phyloP scores from a whole-genome alignment of 2,113 vertebrate species.

The Boleophthalmus pectinirostris region DNA sequence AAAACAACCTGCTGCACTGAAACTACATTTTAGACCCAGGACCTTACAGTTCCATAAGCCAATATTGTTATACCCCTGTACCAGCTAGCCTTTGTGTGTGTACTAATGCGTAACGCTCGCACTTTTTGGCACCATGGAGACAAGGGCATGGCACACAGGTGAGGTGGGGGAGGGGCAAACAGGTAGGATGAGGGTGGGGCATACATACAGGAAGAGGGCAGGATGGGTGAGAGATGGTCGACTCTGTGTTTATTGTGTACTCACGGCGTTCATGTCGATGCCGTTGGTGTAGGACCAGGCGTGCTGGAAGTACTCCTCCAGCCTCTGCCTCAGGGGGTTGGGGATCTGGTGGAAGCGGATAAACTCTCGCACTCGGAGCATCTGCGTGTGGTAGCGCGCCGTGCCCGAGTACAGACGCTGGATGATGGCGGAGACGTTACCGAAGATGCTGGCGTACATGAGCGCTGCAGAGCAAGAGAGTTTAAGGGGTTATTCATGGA shows the following conservation, averaged over 20 bases:
- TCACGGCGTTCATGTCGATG: slow-evolving; percentile 89
- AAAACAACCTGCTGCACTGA: background rate
- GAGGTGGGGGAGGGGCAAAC: slow-evolving; percentile 8
- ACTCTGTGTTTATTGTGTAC: slow-evolving; percentile 28
- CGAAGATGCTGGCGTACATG: slow-evolving; percentile 92
- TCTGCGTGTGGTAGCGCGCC: slow-evolving; percentile 89
- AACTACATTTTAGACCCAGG: background rate
- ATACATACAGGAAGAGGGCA: slow-evolving; percentile 8
- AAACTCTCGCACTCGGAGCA: slow-evolving; percentile 85
- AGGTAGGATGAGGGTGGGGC: background rate
- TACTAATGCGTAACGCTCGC: slow-evolving; percentile 22
- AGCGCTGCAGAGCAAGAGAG: slow-evolving; percentile 71
- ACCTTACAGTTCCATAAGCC: background rate
- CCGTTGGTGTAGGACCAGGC: slow-evolving; percentile 90
- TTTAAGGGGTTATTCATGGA: background rate
- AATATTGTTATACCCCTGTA: background rate
- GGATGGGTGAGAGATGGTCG: background rate
- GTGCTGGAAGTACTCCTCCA: slow-evolving; percentile 88
- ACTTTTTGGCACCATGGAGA: slow-evolving; percentile 5
- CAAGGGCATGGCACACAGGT: background rate
- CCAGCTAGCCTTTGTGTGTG: slow-evolving; percentile 23
- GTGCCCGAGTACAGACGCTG: slow-evolving; percentile 89
- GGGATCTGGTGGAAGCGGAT: slow-evolving; percentile 89
- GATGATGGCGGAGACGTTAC: slow-evolving; percentile 90
- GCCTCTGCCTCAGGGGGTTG: slow-evolving; percentile 82